phyloP scores from a whole-genome alignment of 2,797 vertebrate species.

The Pangasius djambal region DNA sequence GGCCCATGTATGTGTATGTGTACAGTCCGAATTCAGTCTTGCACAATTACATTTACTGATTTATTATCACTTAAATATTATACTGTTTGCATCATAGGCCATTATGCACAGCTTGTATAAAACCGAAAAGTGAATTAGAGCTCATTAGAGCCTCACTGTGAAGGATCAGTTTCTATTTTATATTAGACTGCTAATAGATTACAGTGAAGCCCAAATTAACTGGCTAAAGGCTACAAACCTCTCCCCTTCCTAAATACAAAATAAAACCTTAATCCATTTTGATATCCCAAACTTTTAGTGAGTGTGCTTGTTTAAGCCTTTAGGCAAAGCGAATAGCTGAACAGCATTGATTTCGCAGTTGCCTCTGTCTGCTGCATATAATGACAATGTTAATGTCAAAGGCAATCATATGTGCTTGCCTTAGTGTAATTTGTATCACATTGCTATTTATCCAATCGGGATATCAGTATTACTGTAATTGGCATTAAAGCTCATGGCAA shows the following conservation, averaged over 20 bases:
- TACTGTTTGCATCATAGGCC: conserved; percentile 12
- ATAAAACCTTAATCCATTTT: conserved; percentile 3
- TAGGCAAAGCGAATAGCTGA: conserved; percentile 41
- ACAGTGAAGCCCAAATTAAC: background rate
- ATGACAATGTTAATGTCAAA: conserved; percentile 8
- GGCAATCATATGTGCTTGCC: conserved; percentile 1
- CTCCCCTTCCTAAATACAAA: background rate
- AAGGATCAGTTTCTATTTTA: conserved; percentile 1
- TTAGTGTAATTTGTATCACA: conserved; percentile 13
- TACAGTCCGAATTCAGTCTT: background rate
- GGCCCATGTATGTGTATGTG: background rate
- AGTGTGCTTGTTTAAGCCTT: conserved; percentile 7
- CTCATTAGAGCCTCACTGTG: background rate
- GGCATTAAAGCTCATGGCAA: background rate
- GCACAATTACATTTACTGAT: conserved; percentile 4
- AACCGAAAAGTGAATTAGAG: background rate
- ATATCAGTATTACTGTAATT: background rate
- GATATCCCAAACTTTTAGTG: background rate
- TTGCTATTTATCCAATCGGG: background rate
- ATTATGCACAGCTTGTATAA: conserved; percentile 13
- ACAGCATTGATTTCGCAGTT: background rate
- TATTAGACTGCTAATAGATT: background rate
- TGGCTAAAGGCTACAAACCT: background rate
- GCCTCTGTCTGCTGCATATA: background rate
- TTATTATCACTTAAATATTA: background rate